Percentiles rank a stretch among this genome's conserved stretches.
Evolutionary conservation across 2,797 vertebrate species (phyloP).

Genomic region (Arrhamphus sclerolepis): DNA sequence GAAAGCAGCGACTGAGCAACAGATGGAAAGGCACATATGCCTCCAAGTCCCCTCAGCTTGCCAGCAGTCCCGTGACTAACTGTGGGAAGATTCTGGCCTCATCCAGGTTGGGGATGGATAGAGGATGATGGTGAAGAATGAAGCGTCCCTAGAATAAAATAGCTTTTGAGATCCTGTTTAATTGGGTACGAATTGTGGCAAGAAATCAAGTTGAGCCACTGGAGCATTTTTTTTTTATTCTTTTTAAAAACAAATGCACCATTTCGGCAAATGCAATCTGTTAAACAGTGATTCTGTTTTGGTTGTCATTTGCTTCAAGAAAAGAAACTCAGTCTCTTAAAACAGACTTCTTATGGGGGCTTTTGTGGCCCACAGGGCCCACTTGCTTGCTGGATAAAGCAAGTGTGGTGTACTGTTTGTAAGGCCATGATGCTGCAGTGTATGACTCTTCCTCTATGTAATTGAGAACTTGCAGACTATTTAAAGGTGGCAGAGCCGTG

Average conservation of each 20-base stretch:
- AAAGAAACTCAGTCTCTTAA: conserved; percentile 20
- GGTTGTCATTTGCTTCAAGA: conserved; percentile 34
- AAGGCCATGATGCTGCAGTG: conserved; percentile 43
- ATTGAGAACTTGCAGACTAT: conserved; percentile 69
- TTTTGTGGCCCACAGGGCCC: conserved; percentile 43
- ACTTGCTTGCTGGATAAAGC: conserved; percentile 50
- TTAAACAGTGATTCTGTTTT: conserved; percentile 32
- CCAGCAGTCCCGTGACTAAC: conserved; percentile 83
- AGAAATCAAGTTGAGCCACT: conserved; percentile 22
- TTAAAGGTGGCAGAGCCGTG: conserved; percentile 61
- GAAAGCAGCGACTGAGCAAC: conserved; percentile 79
- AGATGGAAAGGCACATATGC: conserved; percentile 83
- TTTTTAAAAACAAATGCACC: neutral
- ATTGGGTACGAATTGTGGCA: conserved; percentile 17
- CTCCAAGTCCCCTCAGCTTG: conserved; percentile 79
- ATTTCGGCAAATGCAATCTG: conserved; percentile 18
- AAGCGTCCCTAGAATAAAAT: conserved; percentile 60
- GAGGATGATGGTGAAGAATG: conserved; percentile 58
- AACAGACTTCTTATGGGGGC: conserved; percentile 39
- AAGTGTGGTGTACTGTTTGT: conserved; percentile 40
- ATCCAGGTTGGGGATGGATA: conserved; percentile 70
- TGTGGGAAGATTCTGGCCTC: conserved; percentile 75
- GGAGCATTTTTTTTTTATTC: neutral
- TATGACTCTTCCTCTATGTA: conserved; percentile 46
- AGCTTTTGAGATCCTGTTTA: conserved; percentile 36